A percentile compares a stretch with the other conserved stretches of the same genome.
Evolutionary conservation across 2,888 invertebrate genomes (phyloP).

Genomic region (Caenorhabditis doughertyi): DNA sequence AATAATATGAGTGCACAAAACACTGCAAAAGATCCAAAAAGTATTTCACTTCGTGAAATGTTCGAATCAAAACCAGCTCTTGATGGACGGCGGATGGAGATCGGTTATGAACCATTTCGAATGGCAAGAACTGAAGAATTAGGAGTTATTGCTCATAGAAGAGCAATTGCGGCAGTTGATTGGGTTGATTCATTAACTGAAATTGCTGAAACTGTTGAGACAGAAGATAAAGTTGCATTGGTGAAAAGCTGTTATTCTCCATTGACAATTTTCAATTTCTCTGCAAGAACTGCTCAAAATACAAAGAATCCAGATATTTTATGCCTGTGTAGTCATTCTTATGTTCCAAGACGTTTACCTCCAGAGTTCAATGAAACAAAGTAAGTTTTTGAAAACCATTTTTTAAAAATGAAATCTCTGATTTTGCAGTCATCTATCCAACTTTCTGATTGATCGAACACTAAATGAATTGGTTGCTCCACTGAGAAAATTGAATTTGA

Average conservation of each 20-base stretch:
- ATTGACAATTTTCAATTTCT: conserved; percentile 82
- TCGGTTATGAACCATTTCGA: conserved; percentile 81
- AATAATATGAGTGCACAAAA: conserved; percentile 64
- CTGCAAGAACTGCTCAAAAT: conserved; percentile 81
- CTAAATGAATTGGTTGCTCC: conserved; percentile 81
- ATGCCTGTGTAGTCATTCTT: conserved; percentile 80
- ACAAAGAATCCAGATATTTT: conserved; percentile 82
- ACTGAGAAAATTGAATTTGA: conserved; percentile 78
- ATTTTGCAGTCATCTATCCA: conserved; percentile 79
- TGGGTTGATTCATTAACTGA: conserved; percentile 82
- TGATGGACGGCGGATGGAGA: conserved; percentile 78
- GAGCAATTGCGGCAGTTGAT: conserved; percentile 82
- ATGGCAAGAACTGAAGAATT: conserved; percentile 80
- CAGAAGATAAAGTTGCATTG: conserved; percentile 80
- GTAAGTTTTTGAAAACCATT: conserved; percentile 61
- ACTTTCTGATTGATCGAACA: conserved; percentile 81
- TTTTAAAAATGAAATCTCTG: not conserved
- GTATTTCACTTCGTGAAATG: conserved; percentile 79
- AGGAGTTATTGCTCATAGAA: conserved; percentile 80
- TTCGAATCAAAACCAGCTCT: conserved; percentile 80
- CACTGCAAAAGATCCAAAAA: conserved; percentile 69
- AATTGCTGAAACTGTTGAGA: conserved; percentile 78
- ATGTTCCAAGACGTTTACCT: conserved; percentile 79
- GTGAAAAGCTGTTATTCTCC: conserved; percentile 81
- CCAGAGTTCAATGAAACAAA: conserved; percentile 81